phyloP scores from a whole-genome alignment of 2,113 vertebrate genomes.

The Notarius quadriscutis region DNA sequence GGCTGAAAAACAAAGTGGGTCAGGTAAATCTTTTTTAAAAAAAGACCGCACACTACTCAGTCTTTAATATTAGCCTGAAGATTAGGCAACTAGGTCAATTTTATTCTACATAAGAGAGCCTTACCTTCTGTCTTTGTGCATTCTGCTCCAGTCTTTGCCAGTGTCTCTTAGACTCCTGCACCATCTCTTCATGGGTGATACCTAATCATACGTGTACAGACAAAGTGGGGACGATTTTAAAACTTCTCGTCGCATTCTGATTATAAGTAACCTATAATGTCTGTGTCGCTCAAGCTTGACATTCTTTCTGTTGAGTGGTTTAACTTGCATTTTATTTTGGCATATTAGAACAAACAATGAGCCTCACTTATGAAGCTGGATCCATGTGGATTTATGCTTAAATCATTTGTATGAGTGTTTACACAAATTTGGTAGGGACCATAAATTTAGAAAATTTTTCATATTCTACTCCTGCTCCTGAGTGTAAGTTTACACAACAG shows the following conservation, averaged over 20 bases:
- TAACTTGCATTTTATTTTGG: not conserved
- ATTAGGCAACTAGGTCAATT: not conserved
- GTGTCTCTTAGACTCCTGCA: slow-evolving; percentile 94
- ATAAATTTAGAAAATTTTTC: not conserved
- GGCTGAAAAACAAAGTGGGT: slow-evolving; percentile 56
- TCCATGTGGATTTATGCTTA: too few species aligned
- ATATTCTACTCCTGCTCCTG: not conserved
- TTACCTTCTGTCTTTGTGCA: slow-evolving; percentile 79
- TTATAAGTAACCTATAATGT: not conserved
- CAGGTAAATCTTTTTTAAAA: not conserved
- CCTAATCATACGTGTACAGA: slow-evolving; percentile 67
- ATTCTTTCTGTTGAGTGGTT: not conserved
- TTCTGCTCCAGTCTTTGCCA: slow-evolving; percentile 93
- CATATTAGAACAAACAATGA: not conserved
- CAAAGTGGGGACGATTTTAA: not conserved
- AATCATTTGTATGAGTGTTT: too few species aligned
- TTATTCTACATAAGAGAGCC: slow-evolving; percentile 1
- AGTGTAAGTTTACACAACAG: too few species aligned
- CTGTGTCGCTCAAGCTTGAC: too few species aligned
- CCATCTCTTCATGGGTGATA: slow-evolving; percentile 96
- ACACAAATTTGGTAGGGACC: too few species aligned
- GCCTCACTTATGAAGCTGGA: not conserved
- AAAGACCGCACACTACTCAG: not conserved
- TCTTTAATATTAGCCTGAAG: not conserved
- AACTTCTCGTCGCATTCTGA: not conserved